Percentiles rank a stretch among this genome's conserved stretches.
phyloP scores from a whole-genome alignment of 2,797 vertebrate species.

The Octomys mimax region DNA sequence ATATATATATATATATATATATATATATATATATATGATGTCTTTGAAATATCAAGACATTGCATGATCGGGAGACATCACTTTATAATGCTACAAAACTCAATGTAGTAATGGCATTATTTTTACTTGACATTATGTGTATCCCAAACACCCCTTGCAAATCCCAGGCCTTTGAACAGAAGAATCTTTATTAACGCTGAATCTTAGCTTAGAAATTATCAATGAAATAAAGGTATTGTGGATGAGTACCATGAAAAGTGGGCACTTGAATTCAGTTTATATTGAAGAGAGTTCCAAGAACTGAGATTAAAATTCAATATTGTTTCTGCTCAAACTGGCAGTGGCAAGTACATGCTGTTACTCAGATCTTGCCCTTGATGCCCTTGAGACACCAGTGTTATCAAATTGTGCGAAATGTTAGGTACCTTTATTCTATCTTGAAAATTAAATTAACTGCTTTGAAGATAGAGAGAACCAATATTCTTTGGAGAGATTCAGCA shows the following conservation, averaged over 20 bases:
- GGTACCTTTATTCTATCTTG: background rate
- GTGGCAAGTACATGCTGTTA: background rate
- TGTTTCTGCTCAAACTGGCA: background rate
- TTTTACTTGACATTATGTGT: background rate
- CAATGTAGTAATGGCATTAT: background rate
- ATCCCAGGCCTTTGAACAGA: background rate
- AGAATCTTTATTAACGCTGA: background rate
- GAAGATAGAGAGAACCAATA: background rate
- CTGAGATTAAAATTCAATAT: background rate
- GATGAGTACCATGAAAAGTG: background rate
- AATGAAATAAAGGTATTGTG: background rate
- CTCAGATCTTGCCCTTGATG: background rate
- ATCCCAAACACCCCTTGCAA: background rate
- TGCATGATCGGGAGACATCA: background rate
- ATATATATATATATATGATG: too few species aligned
- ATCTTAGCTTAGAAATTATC: background rate
- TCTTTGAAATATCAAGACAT: background rate
- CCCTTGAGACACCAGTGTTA: background rate
- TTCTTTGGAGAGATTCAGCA: background rate
- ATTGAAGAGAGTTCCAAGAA: background rate
- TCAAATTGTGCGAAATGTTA: background rate
- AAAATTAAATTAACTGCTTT: constrained; percentile 33
- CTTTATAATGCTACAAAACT: background rate
- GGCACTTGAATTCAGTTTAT: background rate
- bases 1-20: too few species aligned